A percentile compares a stretch with the other conserved stretches of the same genome.
Evolutionary conservation across 2,888 invertebrate species (phyloP).

Genomic region (Scaptomyza flava): DNA sequence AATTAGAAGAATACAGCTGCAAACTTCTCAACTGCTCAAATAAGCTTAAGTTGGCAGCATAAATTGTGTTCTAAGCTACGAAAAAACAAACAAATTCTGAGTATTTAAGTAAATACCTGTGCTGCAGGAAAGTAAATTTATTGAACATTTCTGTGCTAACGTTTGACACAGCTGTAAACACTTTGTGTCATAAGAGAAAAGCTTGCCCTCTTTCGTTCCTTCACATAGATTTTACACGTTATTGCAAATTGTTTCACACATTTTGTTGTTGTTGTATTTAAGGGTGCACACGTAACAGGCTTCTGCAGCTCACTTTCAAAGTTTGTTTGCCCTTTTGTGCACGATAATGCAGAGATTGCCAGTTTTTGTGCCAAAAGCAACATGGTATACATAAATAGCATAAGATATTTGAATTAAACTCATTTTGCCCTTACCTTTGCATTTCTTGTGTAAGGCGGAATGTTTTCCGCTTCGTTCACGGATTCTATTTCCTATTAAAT

Average conservation of each 20-base stretch:
- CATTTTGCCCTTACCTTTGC: background rate
- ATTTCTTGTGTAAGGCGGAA: conserved; percentile 7
- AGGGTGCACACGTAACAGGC: background rate
- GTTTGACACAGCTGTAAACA: background rate
- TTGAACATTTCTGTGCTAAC: background rate
- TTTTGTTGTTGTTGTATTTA: background rate
- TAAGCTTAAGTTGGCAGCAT: conserved; percentile 33
- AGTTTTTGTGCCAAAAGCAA: conserved; percentile 14
- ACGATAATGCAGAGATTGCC: conserved; percentile 1
- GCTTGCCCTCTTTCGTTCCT: background rate
- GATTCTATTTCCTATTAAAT: conserved; percentile 29
- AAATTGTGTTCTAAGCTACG: conserved; percentile 14
- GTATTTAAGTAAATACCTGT: conserved; percentile 3
- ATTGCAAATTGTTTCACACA: background rate
- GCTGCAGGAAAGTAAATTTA: background rate
- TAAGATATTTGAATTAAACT: conserved; percentile 15
- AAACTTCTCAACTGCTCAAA: conserved; percentile 33
- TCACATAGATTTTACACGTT: background rate
- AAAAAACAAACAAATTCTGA: conserved; percentile 1
- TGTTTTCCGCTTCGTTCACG: conserved; percentile 22
- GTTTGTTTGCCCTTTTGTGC: conserved; percentile 35
- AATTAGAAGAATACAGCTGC: conserved; percentile 31
- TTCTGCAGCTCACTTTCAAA: conserved; percentile 36
- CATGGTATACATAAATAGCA: conserved; percentile 9
- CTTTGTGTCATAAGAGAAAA: background rate